Evolutionary conservation across 2,797 vertebrate species (phyloP).

Genomic region (Phalanger gymnotis): DNA sequence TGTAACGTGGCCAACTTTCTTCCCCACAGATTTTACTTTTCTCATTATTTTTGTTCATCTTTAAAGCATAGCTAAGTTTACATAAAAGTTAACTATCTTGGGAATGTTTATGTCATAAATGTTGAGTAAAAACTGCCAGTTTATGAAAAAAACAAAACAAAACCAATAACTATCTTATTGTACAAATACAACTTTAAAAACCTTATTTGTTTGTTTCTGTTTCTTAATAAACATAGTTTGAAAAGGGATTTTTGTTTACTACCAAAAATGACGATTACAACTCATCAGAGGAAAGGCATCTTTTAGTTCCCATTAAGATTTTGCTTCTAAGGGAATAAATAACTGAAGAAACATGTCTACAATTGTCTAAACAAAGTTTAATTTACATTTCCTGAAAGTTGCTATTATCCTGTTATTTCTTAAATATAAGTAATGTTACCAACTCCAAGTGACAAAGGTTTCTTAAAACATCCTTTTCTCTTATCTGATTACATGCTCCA

Average conservation of each 20-base stretch:
- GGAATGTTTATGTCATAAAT: constrained; percentile 28
- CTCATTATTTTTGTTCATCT: constrained; percentile 35
- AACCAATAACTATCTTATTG: constrained; percentile 38
- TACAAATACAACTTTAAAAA: constrained; percentile 72
- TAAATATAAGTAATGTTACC: not conserved
- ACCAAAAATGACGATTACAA: not conserved
- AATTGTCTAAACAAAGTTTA: not conserved
- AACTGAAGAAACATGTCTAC: not conserved
- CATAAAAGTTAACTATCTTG: not conserved
- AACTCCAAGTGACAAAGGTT: constrained; percentile 12
- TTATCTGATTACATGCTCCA: not conserved
- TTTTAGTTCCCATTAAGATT: not conserved
- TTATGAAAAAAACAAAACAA: constrained; percentile 10
- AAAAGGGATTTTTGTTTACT: constrained; percentile 54
- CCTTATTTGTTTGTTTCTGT: constrained; percentile 61
- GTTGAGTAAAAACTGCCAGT: constrained; percentile 36
- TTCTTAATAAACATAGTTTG: constrained; percentile 66
- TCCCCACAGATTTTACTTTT: not conserved
- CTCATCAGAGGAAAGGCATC: not conserved
- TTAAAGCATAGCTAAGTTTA: constrained; percentile 5
- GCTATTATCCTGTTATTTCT: not conserved
- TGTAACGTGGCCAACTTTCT: not conserved
- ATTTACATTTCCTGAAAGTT: not conserved
- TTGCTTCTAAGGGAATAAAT: not conserved
- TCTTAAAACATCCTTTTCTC: constrained; percentile 17